A percentile compares a stretch with the other conserved stretches of the same genome.
These are phyloP conservation scores for Tipula confusa DNA, from an alignment of 2,888 invertebrate species.

Conservation along the genomic window DNA sequence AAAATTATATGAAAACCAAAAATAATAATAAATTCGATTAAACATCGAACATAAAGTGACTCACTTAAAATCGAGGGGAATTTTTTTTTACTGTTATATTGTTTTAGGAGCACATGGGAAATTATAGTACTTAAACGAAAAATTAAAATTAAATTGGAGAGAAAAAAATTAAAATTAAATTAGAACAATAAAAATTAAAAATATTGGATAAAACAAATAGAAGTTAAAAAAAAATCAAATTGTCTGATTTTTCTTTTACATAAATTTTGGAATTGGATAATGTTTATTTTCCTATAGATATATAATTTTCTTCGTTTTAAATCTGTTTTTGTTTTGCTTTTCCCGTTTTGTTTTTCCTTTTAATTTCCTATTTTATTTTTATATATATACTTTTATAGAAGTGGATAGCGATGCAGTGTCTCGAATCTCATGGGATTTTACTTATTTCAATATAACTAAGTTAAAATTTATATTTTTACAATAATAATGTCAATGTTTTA, in stretches of 20 bases:
- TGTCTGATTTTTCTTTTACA: neutral
- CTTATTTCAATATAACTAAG: neutral
- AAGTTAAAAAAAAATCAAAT: slow-evolving; percentile 33
- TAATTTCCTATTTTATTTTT: slow-evolving; percentile 1
- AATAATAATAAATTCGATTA: neutral
- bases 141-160: slow-evolving; percentile 49
- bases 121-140: slow-evolving; percentile 46
- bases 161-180: slow-evolving; percentile 45
- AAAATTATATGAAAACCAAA: neutral
- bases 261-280: slow-evolving; percentile 14
- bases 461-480: neutral
- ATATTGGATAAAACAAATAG: slow-evolving; percentile 55
- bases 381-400: neutral
- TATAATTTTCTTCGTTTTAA: neutral
- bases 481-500: too few species aligned
- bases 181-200: slow-evolving; percentile 50
- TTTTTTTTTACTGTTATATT: slow-evolving; percentile 21
- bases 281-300: slow-evolving; percentile 20
- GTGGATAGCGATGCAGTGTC: neutral
- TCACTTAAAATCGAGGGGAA: slow-evolving; percentile 30
- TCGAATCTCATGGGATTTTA: slow-evolving; percentile 6
- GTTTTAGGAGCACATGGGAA: neutral
- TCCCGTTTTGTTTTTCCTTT: neutral
- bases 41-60: slow-evolving; percentile 26
- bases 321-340: slow-evolving; percentile 1